Conservation (phyloP, 2,797 vertebrate species). For the Tamandua tetradactyla region DNA sequence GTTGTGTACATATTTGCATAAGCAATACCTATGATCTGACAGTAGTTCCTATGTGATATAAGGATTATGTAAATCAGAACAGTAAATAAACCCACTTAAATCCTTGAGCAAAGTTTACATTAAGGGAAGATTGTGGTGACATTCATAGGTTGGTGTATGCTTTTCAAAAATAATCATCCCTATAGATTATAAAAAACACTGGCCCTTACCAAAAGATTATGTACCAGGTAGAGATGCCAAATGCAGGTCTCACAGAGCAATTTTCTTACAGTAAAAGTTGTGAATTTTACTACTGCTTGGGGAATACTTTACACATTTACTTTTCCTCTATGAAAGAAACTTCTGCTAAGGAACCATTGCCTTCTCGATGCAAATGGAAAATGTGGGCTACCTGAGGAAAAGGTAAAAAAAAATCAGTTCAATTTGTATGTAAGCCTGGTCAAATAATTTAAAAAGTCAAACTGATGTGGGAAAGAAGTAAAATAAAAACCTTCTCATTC, state of each 20-base stretch:
- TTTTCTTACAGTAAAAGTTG: constrained; percentile 75
- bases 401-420: background rate
- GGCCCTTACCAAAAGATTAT: constrained; percentile 57
- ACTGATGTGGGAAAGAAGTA: background rate
- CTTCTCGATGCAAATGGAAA: constrained; percentile 62
- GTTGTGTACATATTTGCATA: background rate
- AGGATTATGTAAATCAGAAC: constrained; percentile 8
- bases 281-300: constrained; percentile 70
- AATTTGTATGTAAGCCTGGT: constrained; percentile 65
- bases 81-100: constrained; percentile 54
- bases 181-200: constrained; percentile 24
- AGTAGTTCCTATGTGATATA: background rate
- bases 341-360: constrained; percentile 49
- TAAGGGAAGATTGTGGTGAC: background rate
- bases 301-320: constrained; percentile 76
- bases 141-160: constrained; percentile 64
- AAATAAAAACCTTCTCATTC: constrained; percentile 59
- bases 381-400: constrained; percentile 60
- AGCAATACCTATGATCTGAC: background rate
- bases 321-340: constrained; percentile 69
- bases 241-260: constrained; percentile 63
- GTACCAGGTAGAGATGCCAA: constrained; percentile 64
- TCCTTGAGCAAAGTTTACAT: constrained; percentile 51
- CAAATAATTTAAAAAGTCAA: constrained; percentile 61
- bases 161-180: constrained; percentile 64